Conservation (phyloP, 1,140 invertebrate species). For the Araneus ventricosus region DNA sequence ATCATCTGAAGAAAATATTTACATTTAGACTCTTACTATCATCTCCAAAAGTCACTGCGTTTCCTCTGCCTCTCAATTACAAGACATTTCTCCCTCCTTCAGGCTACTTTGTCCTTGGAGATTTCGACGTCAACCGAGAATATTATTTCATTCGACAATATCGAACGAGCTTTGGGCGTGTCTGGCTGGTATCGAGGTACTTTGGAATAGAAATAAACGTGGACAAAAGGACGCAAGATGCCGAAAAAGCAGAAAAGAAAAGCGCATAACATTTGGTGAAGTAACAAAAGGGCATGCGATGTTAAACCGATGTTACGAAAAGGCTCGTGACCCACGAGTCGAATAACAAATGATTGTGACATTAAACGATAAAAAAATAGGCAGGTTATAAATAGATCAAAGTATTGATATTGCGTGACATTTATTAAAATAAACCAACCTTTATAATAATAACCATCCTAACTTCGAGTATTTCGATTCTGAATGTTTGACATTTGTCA, state of each 20-base stretch:
- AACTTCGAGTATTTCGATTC: too few species aligned
- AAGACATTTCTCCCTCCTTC: neutral
- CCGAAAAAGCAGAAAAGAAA: neutral
- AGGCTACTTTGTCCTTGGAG: neutral
- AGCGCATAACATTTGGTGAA: neutral
- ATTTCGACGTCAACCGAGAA: neutral
- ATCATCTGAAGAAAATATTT: neutral
- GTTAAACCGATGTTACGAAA: neutral
- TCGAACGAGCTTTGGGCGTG: neutral
- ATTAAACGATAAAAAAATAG: too few species aligned
- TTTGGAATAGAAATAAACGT: constrained; percentile 4
- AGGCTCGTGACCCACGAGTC: neutral
- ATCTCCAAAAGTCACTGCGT: neutral
- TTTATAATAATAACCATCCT: too few species aligned
- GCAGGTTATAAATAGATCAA: too few species aligned
- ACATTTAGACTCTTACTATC: neutral
- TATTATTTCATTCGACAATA: neutral
- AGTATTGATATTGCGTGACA: too few species aligned
- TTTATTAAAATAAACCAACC: too few species aligned
- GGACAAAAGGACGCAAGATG: neutral
- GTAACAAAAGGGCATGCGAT: neutral
- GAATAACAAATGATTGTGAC: neutral
- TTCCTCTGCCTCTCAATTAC: neutral
- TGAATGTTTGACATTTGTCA: too few species aligned
- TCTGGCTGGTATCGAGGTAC: neutral